Base-by-base conservation (phyloP, 2,888 invertebrate genomes). In the Nycteola revayana region DNA sequence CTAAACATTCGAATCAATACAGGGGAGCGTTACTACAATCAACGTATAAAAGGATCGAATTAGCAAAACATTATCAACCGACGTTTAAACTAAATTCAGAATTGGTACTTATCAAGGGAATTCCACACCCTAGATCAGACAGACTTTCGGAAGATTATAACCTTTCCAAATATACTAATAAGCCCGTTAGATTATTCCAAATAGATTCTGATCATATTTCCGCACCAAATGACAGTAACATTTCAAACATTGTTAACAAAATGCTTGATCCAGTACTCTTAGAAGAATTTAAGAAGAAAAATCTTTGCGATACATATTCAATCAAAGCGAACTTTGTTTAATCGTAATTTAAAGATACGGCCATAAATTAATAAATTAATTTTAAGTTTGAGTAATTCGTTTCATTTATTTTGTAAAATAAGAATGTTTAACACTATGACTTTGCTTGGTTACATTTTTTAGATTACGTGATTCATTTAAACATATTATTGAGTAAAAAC, bases 191-290 rank as follows among this genome's bases (percentile, higher is more conserved):
- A 37, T 49, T 76, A 0, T 66, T 61, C 20, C 24, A 67, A 4
- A 32, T 73, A 9, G 49, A 59, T 21, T 51, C 60, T 4, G 66
- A 68, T 27, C 66, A 72, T 21, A 51, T 54, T 1, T 32, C 56
- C 24, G 64, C 60, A 2, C 63, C 65, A 1, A 40, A 61, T 14
- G 66, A 77, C 29, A 50, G 49, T 24, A 59, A 55, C 40, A 54
- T 75, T 1, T 58, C 73, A 1, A 75, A 74, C 29, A 67, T 77
- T n/a, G 41, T 77, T 0, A 75, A 76, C 30, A 60, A 54, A 27
- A 32, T 58, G 10, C 33, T 73, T 0, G 68, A 73, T 8, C 33
- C 47, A 0, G 35, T 40, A 0, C 6, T 66, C 11, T 9, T 69
- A 7, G 60, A 69, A 37, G 58, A 63, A 8, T 73, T 62, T 20